phyloP scores from a whole-genome alignment of 2,113 vertebrate genomes.

The Nipponia nippon region DNA sequence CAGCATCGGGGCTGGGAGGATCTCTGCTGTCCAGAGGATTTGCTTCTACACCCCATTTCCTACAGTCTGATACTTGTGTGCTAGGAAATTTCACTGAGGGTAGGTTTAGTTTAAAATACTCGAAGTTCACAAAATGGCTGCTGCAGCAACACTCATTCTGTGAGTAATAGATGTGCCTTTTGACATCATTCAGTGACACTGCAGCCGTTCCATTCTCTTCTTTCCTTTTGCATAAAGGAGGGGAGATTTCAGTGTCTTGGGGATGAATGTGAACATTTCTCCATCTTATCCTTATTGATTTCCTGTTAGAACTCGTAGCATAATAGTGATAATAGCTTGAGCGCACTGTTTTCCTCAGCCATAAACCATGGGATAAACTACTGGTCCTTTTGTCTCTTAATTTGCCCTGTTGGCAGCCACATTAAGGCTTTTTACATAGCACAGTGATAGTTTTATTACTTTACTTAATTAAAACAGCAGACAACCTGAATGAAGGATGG shows the following conservation, averaged over 20 bases:
- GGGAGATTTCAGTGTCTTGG: neutral
- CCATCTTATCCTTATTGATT: slow-evolving; percentile 41
- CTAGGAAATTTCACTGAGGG: neutral
- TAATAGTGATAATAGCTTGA: slow-evolving; percentile 36
- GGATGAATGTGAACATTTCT: neutral
- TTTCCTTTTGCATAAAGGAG: neutral
- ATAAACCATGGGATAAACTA: slow-evolving; percentile 38
- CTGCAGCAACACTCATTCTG: neutral
- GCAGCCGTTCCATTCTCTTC: neutral
- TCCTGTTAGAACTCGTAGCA: slow-evolving; percentile 48
- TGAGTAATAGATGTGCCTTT: neutral
- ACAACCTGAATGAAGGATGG: neutral
- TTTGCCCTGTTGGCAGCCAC: slow-evolving; percentile 13
- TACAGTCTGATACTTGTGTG: neutral
- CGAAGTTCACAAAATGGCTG: neutral
- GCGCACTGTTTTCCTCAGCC: neutral
- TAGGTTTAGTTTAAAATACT: neutral
- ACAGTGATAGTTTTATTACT: slow-evolving; percentile 23
- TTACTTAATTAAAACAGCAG: slow-evolving; percentile 30
- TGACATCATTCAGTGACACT: neutral
- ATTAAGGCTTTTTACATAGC: slow-evolving; percentile 24
- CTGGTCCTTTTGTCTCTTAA: slow-evolving; percentile 30
- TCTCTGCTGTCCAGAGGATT: neutral
- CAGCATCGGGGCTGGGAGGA: neutral
- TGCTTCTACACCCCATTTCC: neutral